These are phyloP conservation scores for Chloroceryle inda DNA, from an alignment of 2,797 vertebrate species.

Conservation along the genomic window DNA sequence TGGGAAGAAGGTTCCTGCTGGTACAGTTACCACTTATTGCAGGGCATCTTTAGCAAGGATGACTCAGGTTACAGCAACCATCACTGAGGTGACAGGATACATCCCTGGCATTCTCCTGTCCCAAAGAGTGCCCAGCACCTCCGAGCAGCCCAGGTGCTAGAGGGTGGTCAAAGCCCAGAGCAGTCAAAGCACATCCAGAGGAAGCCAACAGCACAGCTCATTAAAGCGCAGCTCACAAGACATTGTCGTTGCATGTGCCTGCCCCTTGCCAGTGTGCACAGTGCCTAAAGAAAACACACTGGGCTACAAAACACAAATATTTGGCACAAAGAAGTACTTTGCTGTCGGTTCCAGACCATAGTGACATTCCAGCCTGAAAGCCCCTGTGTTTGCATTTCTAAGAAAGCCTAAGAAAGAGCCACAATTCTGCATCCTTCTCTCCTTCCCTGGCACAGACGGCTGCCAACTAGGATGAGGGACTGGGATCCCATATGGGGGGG, in stretches of 20 bases:
- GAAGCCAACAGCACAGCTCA: background rate
- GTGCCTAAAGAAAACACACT: background rate
- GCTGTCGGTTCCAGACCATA: background rate
- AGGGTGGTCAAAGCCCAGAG: background rate
- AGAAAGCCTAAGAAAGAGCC: background rate
- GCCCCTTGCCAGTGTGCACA: background rate
- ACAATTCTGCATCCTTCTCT: background rate
- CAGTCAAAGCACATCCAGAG: background rate
- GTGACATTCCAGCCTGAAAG: background rate
- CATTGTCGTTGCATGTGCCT: background rate
- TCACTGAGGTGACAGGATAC: background rate
- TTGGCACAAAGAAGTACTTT: background rate
- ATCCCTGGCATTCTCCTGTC: fast-evolving
- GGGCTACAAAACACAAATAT: background rate
- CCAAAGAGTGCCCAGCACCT: background rate
- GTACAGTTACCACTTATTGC: background rate
- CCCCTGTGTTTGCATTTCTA: background rate
- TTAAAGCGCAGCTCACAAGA: background rate
- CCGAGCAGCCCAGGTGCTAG: fast-evolving
- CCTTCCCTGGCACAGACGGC: background rate
- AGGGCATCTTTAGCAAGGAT: background rate
- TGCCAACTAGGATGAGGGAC: background rate
- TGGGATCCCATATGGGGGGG: fast-evolving
- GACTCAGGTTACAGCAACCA: background rate
- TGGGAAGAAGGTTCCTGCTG: background rate